Base-by-base conservation (phyloP, 2,797 vertebrate genomes). In the Leptodactylus fallax region DNA sequence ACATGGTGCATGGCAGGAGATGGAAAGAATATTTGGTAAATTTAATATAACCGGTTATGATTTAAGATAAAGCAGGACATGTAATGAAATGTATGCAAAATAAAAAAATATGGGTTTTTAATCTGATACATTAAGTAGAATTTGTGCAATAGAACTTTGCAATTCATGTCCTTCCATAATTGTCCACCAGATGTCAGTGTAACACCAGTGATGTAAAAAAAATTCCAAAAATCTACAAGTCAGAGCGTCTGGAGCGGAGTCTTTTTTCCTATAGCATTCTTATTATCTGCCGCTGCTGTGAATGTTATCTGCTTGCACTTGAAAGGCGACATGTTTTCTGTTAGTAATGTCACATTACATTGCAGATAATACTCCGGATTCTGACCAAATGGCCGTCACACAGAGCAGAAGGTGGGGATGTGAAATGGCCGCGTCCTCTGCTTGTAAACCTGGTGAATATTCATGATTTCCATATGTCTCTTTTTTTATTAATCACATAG, bases 181-280 rank as follows among this genome's bases (percentile, higher is more conserved):
- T 78, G 14, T 53, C 79, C 88, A 86, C 60, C 36, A 86, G 88
- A 83, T 89, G 88, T 60, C 84, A 89, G 61, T 61, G 60, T 36
- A 83, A 79, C 88, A 86, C 85, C 60, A 63, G 27, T 23, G 25
- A 60, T 21, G 61, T 17, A 65, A 51, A 56, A 60, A 25, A 67
- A 76, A 61, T 74, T 80, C 11, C 76, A 17, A n/a, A n/a, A n/a
- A n/a, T 36, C 36, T 36, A 67, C 55, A 79, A 86, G 49, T 67
- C 45, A 2, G 14, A 71, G 27, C 69, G n/a, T 74, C 71, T 74
- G 71, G 71, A 51, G 51, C 77, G 49, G 36, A 27, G 23, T 51
- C 67, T 65, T 6, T 65, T 6, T 36, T 85, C 76, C 17, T 87
- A 27, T n/a, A 63, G 63, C 72, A 82, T 82, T 81, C 69, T 67